Evolutionary conservation across 2,888 invertebrate species (phyloP).

Genomic region (Spatulosminthurus flaviceps): DNA sequence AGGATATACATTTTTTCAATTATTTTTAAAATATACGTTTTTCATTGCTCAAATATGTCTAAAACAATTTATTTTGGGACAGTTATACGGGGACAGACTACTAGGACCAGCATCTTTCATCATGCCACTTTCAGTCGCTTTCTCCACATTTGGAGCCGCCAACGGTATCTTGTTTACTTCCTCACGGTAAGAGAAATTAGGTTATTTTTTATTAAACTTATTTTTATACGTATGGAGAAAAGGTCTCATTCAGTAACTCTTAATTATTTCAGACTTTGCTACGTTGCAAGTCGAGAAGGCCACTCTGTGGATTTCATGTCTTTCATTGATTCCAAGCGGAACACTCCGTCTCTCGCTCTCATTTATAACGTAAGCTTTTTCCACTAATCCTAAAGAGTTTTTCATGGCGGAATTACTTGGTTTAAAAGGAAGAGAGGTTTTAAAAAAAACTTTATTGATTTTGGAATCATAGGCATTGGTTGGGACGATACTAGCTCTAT

Average conservation of each 20-base stretch:
- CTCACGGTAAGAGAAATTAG: conserved; percentile 47
- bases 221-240: too few relatives aligned
- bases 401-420: too few relatives aligned
- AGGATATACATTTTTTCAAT: too few relatives aligned
- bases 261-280: conserved; percentile 72
- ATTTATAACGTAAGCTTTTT: conserved; percentile 81
- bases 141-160: conserved; percentile 82
- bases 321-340: conserved; percentile 77
- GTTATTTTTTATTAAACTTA: too few relatives aligned
- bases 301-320: conserved; percentile 83
- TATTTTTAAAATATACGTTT: too few relatives aligned
- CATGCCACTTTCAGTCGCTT: conserved; percentile 79
- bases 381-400: too few relatives aligned
- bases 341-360: conserved; percentile 85
- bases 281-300: conserved; percentile 82
- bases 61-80: not conserved
- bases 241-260: not conserved
- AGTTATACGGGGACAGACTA: conserved; percentile 67
- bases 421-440: too few relatives aligned
- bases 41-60: conserved; percentile 18
- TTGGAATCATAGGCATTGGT: conserved; percentile 63
- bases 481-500: conserved; percentile 66
- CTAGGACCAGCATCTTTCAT: conserved; percentile 75
- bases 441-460: not conserved
- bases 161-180: conserved; percentile 70